Evolutionary conservation across 2,888 invertebrate genomes (phyloP), one percentile per base, ranked within the genome.

Genomic region (Chouioia cunea): DNA sequence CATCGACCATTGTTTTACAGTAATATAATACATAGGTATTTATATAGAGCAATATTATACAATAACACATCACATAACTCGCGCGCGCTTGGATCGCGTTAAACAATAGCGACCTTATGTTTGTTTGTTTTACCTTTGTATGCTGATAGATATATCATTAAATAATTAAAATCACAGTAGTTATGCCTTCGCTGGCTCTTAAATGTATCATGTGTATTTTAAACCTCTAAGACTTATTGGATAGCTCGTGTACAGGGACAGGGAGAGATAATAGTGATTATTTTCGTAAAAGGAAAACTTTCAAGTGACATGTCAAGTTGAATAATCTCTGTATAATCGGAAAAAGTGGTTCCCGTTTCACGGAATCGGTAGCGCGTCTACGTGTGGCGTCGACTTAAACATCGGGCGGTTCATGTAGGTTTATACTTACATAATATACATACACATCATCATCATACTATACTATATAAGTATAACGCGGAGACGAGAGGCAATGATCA

Each of bases 151-250:
- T 36, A 57, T 72, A 85, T 84, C 81, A 81, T 85, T 85, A 85
- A 85, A 85, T 85, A 85, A 85, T 85, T 85, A 85, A 85, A 85
- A 85, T 85, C 85, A 85, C 85, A 85, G 85, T 85, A 85, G 84
- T 85, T 83, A 85, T 85, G 85, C 85, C 85, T 81, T 85, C 80
- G 80, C 82, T 80, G 85, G 85, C 85, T 82, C 84, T 83, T 83
- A 83, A 83, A 84, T 84, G 82, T 84, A 84, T 80, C 83, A 80
- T 82, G 77, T 82, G n/a, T 71, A 22, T 44, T 36, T 6, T 53
- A 66, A 63, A 20, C 59, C 67, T 23, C 77, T 79, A 82, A 82
- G 81, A 76, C 76, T 84, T 83, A 81, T 78, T 79, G 77, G 78
- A 79, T 83, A 84, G 81, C 79, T 84, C 82, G 79, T 80, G 79